phyloP scores from a whole-genome alignment of 1,140 invertebrate genomes.

The Vollenhovia emeryi region DNA sequence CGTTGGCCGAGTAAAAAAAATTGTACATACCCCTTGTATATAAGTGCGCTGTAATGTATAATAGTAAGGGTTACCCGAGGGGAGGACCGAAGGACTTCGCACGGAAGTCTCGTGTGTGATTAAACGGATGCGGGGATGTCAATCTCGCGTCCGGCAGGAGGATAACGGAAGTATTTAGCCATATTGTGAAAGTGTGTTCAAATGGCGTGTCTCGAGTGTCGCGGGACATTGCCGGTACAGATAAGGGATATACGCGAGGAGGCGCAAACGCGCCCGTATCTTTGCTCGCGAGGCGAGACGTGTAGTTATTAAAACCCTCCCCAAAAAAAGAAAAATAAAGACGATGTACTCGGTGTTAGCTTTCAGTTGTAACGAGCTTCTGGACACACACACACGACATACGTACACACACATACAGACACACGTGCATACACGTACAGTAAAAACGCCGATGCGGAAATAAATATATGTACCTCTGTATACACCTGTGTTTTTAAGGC shows the following conservation, averaged over 20 bases:
- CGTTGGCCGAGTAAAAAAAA: slow-evolving; percentile 38
- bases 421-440: neutral
- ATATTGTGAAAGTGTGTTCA: slow-evolving; percentile 50
- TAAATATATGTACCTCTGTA: slow-evolving; percentile 45
- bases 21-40: slow-evolving; percentile 56
- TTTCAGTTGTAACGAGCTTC: slow-evolving; percentile 61
- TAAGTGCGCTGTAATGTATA: slow-evolving; percentile 50
- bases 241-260: slow-evolving; percentile 9
- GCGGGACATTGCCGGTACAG: slow-evolving; percentile 15
- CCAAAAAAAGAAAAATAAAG: slow-evolving; percentile 38
- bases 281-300: slow-evolving; percentile 34
- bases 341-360: slow-evolving; percentile 51
- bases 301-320: slow-evolving; percentile 39
- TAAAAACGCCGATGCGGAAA: slow-evolving; percentile 28
- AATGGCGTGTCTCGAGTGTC: slow-evolving; percentile 8
- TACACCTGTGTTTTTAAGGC: slow-evolving; percentile 18
- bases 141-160: neutral
- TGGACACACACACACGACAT: neutral
- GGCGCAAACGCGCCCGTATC: slow-evolving; percentile 5
- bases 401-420: neutral
- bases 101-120: slow-evolving; percentile 37
- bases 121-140: slow-evolving; percentile 16
- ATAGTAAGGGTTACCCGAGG: slow-evolving; percentile 30
- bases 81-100: neutral
- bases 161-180: slow-evolving; percentile 38